phyloP scores from a whole-genome alignment of 35 echinoderm and acorn worm species.

The Lytechinus pictus region DNA sequence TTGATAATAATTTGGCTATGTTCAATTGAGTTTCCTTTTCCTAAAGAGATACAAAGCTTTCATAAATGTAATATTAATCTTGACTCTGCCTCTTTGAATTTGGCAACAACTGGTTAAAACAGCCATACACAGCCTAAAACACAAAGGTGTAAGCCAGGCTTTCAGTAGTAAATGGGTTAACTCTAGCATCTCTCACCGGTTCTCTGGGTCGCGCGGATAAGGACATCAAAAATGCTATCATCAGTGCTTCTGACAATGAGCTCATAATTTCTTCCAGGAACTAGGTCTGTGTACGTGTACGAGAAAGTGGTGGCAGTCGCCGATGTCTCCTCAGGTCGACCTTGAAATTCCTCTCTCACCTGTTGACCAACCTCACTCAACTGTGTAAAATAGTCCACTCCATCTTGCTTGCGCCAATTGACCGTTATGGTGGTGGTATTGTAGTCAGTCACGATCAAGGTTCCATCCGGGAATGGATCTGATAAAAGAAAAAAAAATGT shows the following conservation, averaged over 20 bases:
- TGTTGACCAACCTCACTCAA: neutral
- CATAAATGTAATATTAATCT: too few relatives aligned
- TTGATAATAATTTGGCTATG: neutral
- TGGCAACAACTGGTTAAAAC: too few relatives aligned
- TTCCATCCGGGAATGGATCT: neutral
- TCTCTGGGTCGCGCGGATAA: too few relatives aligned
- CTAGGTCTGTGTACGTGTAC: neutral
- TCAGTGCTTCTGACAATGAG: neutral
- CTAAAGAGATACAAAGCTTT: neutral
- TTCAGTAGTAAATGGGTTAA: too few relatives aligned
- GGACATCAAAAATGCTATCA: neutral
- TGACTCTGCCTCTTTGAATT: too few relatives aligned
- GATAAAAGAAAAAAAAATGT: neutral
- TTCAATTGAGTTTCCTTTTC: neutral
- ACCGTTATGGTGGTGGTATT: neutral
- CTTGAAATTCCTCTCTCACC: neutral
- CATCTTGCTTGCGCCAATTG: neutral
- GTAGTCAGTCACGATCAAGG: neutral
- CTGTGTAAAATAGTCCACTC: neutral
- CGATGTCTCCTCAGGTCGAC: neutral
- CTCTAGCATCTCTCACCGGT: too few relatives aligned
- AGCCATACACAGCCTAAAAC: too few relatives aligned
- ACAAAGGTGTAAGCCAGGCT: too few relatives aligned
- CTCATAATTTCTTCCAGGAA: constrained; percentile 19
- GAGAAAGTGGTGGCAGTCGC: neutral